Evolutionary conservation across 2,797 vertebrate species (phyloP), one percentile per base, ranked within the genome.

Genomic region (Lacerta bilineata): DNA sequence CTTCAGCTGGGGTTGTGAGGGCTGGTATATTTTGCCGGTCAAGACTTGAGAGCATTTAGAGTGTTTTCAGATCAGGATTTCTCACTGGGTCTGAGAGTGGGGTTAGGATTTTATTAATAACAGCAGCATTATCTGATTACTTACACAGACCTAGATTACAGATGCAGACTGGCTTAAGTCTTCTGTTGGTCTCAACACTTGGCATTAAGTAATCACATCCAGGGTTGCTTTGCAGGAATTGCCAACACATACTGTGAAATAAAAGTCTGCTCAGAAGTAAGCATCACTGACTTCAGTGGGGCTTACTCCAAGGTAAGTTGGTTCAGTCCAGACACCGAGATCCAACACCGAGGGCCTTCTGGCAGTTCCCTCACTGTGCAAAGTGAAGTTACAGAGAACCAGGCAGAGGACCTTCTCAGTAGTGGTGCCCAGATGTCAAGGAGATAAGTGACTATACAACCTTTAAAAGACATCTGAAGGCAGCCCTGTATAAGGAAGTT

Each of bases 21-120:
- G 1, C 87, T 83, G 92, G 94, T 95, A 93, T 93, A 95, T 96
- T 95, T 95, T 93, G 90, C 93, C 85, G 93, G 87, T 27, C 91
- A 86, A 91, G 61, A 64, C 33, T 74, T 36, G 33, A 36, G 89
- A 88, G 88, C 89, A 75, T 92, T 90, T 90, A 87, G 94, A 95
- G 94, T 94, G 90, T 92, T 93, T 88, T 94, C 91, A 91, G 88
- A 86, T 89, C 50, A 85, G 46, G 85, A 93, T 94, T 96, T 94
- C 91, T 96, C 87, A 84, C 84, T 39, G 27, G 86, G 81, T 36
- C 85, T 79, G 68, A 79, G 83, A 77, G 83, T 86, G 41, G 71
- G 71, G 11, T 36, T 80, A 84, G 76, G 36, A 86, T 94, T 93
- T 92, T 93, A 86, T 93, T 93, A 86, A 90, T 77, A 77, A 87